phyloP scores from a whole-genome alignment of 2,797 vertebrate species.

The Protonibea diacanthus region DNA sequence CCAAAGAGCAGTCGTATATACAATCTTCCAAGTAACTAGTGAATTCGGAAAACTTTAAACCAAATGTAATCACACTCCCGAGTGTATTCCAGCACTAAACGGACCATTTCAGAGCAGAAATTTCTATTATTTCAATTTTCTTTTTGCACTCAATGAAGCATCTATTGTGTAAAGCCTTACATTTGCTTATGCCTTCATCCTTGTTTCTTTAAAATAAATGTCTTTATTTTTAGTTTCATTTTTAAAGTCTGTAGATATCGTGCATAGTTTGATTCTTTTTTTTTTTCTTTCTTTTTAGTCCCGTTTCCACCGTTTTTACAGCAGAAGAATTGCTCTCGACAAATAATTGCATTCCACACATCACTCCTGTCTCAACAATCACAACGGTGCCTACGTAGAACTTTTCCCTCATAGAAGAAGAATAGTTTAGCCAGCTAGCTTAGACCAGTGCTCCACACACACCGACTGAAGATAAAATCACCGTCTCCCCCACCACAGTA shows the following conservation, averaged over 20 bases:
- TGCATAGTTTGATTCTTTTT: conserved; percentile 73
- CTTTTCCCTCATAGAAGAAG: conserved; percentile 76
- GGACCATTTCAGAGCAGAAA: conserved; percentile 82
- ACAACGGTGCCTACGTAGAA: conserved; percentile 87
- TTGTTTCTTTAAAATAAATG: conserved; percentile 23
- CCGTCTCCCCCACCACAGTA: conserved; percentile 64
- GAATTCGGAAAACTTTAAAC: conserved; percentile 72
- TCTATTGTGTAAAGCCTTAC: conserved; percentile 90
- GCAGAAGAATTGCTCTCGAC: conserved; percentile 70
- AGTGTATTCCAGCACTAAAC: conserved; percentile 79
- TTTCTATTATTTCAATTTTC: conserved; percentile 51
- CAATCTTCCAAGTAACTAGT: conserved; percentile 76
- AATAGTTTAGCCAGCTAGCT: conserved; percentile 73
- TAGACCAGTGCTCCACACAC: conserved; percentile 73
- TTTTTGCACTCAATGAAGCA: conserved; percentile 86
- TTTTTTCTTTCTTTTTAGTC: conserved; percentile 36
- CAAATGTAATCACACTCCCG: conserved; percentile 83
- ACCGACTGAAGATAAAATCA: conserved; percentile 60
- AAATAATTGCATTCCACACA: conserved; percentile 82
- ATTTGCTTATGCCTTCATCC: conserved; percentile 83
- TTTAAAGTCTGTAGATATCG: conserved; percentile 61
- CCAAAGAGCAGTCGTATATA: conserved; percentile 89
- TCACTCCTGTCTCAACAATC: conserved; percentile 83
- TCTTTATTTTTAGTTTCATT: conserved; percentile 30
- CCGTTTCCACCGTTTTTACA: conserved; percentile 63